Base-by-base conservation (phyloP, 2,113 vertebrate species). In the Madoqua kirkii region DNA sequence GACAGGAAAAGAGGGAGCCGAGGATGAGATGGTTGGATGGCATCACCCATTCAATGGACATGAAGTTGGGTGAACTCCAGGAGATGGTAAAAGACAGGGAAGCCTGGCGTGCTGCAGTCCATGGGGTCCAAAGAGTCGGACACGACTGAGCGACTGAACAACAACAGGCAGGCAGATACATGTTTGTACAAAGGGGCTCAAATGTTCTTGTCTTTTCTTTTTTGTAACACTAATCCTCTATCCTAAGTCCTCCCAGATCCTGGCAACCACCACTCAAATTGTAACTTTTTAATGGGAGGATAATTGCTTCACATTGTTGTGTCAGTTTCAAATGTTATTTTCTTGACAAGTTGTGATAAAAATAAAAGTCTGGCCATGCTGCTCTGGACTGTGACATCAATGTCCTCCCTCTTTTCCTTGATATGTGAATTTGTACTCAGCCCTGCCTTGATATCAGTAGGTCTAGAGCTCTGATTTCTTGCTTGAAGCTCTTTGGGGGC, bases 401-500 rank as follows among this genome's bases (percentile, higher is more conserved):
- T 0, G 8, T 14, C 19, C 17, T 6, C 5, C 25, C 57, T 52
- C 64, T n/a, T 17, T 7, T 40, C 21, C 4, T 0, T 4, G 11
- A 45, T 25, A n/a, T 7, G 36, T 13, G 10, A 81, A 29, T 78
- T 62, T 2, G 36, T n/a, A 29, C 25, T 27, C 64, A 27, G 36
- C 36, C 71, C 71, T 31, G 23, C 62, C 60, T 48, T 3, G 3
- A 15, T 64, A 45, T 4, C 27, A 27, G 2, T 9, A 14, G 33
- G 23, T 52, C 89, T 21, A 64, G 31, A 60, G 31, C 31, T 52
- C 86, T 31, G 43, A 33, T 10, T 50, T 79, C 78, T 19, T 14
- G 64, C 7, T 27, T 25, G 55, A 67, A 93, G 36, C 64, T 45
- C 60, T 21, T 12, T 0, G 3, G 2, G 19, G 60, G 21, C 11